Evolutionary conservation across 2,113 vertebrate species (phyloP).

Genomic region (Oreotrochilus melanogaster): DNA sequence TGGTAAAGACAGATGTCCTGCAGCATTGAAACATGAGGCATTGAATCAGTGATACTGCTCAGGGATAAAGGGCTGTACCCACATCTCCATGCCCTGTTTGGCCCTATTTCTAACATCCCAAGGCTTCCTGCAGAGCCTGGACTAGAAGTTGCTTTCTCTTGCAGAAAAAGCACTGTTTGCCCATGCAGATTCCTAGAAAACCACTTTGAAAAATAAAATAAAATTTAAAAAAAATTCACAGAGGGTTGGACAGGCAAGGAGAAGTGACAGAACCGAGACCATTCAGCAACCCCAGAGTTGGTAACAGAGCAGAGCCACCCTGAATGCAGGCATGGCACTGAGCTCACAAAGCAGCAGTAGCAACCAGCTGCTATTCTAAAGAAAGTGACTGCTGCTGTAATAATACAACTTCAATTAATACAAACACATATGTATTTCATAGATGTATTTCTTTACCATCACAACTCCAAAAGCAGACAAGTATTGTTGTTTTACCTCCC

Average conservation of each 20-base stretch:
- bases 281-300: not conserved
- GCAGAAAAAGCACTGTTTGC: not conserved
- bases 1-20: not conserved
- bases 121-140: not conserved
- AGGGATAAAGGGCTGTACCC: not conserved
- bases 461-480: not conserved
- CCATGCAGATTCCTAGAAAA: not conserved
- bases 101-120: not conserved
- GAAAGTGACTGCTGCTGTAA: not conserved
- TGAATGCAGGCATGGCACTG: rapidly evolving
- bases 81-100: rapidly evolving
- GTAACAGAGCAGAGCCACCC: rapidly evolving
- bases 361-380: not conserved
- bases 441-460: not conserved
- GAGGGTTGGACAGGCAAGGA: not conserved
- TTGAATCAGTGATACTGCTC: rapidly evolving
- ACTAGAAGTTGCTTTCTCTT: not conserved
- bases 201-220: not conserved
- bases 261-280: not conserved
- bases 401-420: not conserved
- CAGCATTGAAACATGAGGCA: rapidly evolving
- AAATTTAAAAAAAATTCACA: not conserved
- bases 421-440: rapidly evolving
- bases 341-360: not conserved
- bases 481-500: not conserved